phyloP scores from a whole-genome alignment of 2,888 invertebrate genomes.

The Drosophila silvestris region DNA sequence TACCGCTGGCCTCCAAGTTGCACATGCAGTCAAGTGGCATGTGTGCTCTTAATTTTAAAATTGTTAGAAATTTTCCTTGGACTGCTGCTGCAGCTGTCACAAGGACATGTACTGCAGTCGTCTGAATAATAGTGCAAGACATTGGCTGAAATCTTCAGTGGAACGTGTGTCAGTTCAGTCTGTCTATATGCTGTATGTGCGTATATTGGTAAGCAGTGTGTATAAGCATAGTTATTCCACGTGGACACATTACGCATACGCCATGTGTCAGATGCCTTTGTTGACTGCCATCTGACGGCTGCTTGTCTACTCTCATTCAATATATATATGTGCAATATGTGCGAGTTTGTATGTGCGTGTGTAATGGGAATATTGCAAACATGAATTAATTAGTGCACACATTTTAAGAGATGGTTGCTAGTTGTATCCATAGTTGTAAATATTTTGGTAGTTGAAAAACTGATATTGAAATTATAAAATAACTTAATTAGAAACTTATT shows the following conservation, averaged over 20 bases:
- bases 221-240: conserved; percentile 15
- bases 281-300: conserved; percentile 36
- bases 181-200: background rate
- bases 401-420: conserved; percentile 1
- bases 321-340: background rate
- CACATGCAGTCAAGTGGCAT: conserved; percentile 41
- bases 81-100: conserved; percentile 72
- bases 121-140: conserved; percentile 65
- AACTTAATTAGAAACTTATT: background rate
- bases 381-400: conserved; percentile 2
- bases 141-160: conserved; percentile 56
- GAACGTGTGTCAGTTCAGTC: conserved; percentile 24
- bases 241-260: conserved; percentile 73
- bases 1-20: too few relatives aligned
- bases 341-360: background rate
- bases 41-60: conserved; percentile 76
- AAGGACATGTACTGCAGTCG: conserved; percentile 78
- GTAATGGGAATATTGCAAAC: conserved; percentile 27
- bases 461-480: background rate
- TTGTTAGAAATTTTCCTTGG: conserved; percentile 71
- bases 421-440: background rate
- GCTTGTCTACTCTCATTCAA: conserved; percentile 26
- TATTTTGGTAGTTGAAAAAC: background rate
- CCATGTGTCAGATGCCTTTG: conserved; percentile 50
- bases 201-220: conserved; percentile 4